phyloP scores from a whole-genome alignment of 1,140 invertebrate species.

The Drosophila ercepeae region DNA sequence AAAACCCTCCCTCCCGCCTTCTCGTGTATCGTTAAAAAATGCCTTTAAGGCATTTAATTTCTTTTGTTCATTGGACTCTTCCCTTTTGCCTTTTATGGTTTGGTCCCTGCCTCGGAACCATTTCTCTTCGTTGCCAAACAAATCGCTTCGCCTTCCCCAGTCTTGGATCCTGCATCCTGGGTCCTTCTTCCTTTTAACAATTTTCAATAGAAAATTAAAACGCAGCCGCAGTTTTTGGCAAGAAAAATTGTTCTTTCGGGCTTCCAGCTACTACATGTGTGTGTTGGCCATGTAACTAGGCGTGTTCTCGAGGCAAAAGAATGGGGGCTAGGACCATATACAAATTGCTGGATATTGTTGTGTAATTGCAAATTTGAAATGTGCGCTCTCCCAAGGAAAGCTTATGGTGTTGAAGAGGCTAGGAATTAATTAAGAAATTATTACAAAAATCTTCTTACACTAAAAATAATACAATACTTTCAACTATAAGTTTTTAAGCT shows the following conservation, averaged over 20 bases:
- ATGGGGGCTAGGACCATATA: conserved; percentile 16
- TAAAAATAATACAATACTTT: too few species aligned
- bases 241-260: conserved; percentile 69
- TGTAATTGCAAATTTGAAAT: conserved; percentile 15
- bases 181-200: conserved; percentile 69
- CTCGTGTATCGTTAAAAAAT: conserved; percentile 79
- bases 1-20: neutral
- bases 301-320: conserved; percentile 5
- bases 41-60: conserved; percentile 82
- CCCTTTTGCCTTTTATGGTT: conserved; percentile 61
- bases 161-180: neutral
- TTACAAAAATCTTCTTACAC: too few species aligned
- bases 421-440: too few species aligned
- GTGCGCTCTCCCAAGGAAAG: conserved; percentile 18
- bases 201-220: conserved; percentile 82
- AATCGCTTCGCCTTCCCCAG: conserved; percentile 53
- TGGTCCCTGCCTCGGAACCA: conserved; percentile 9
- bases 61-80: conserved; percentile 76
- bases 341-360: conserved; percentile 58
- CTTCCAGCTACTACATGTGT: conserved; percentile 17
- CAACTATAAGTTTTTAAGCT: too few species aligned
- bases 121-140: conserved; percentile 53
- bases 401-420: conserved; percentile 31
- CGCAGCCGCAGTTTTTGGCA: conserved; percentile 64
- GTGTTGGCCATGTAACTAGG: conserved; percentile 62